These are phyloP conservation scores for Synanthedon vespiformis DNA, from an alignment of 2,888 invertebrate species.

Conservation along the genomic window DNA sequence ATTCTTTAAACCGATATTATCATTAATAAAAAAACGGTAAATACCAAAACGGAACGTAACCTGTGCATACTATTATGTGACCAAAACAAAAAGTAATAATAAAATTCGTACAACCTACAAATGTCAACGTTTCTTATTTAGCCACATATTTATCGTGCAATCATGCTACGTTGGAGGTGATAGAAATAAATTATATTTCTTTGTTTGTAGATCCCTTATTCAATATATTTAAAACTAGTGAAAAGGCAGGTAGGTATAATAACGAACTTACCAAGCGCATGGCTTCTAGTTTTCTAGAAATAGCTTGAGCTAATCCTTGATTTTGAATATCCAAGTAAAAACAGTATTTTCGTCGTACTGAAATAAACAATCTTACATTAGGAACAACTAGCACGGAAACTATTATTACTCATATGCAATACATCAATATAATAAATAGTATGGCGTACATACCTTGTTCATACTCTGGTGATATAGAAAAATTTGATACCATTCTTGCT, in stretches of 20 bases:
- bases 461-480: constrained; percentile 59
- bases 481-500: constrained; percentile 55
- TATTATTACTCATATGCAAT: constrained; percentile 7
- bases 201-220: no score
- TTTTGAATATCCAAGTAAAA: constrained; percentile 84
- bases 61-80: no score
- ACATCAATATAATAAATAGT: constrained; percentile 14
- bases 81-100: no score
- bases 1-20: no score
- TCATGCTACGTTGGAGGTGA: no score
- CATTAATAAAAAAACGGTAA: no score
- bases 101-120: no score
- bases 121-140: no score
- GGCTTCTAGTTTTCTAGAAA: constrained; percentile 77
- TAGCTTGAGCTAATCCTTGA: constrained; percentile 72
- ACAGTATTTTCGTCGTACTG: constrained; percentile 74
- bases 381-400: constrained; percentile 3
- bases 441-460: constrained; percentile 43
- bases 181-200: no score
- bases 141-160: no score
- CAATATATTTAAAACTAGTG: no score
- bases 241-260: constrained; percentile 6
- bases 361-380: constrained; percentile 9
- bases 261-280: constrained; percentile 77
- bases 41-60: no score